Evolutionary conservation across 1,140 invertebrate species (phyloP), one percentile per base, ranked within the genome.

Genomic region (Drosophila neocordata): DNA sequence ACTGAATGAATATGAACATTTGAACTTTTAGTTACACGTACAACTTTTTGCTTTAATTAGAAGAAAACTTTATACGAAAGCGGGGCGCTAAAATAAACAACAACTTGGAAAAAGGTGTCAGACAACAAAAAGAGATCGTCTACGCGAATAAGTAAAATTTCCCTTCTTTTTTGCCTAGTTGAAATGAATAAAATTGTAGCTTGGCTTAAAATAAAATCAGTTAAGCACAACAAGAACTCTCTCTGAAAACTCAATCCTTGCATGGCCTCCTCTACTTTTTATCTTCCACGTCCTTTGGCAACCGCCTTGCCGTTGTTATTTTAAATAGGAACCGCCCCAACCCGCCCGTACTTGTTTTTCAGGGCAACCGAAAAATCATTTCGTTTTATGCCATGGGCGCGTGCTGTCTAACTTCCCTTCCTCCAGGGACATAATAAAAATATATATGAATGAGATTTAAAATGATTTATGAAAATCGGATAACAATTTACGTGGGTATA

Each of bases 271-370:
- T 15, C 31, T 11, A 8, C 35, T 37, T 52, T 18, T 24, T 24
- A 24, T 20, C 11, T 12, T 20, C n/a, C 15, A 11, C 8, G 13
- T n/a, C 7, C 20, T 18, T 38, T 27, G 24, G 22, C 24, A 27
- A 15, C 24, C 27, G 52, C 41, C n/a, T 48, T 48, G 31, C 64
- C 51, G 61, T 65, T 61, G 72, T 61, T 44, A 62, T 73, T 65
- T 73, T 68, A 73, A 77, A 77, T 69, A 71, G 62, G 60, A 44
- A 56, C 27, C 41, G 41, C 41, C 41, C 41, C 18, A 20, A 31
- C 24, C 24, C 24, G 24, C 41, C 15, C 41, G 41, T 53, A 41
- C 68, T 80, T 66, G 73, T 77, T 73, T 31, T 76, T 77, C 60
- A 69, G 73, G 65, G 56, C 55, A 20, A 70, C 67, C 63, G 61